Conservation (phyloP, 2,113 vertebrate genomes). For the Grantiella picta region DNA sequence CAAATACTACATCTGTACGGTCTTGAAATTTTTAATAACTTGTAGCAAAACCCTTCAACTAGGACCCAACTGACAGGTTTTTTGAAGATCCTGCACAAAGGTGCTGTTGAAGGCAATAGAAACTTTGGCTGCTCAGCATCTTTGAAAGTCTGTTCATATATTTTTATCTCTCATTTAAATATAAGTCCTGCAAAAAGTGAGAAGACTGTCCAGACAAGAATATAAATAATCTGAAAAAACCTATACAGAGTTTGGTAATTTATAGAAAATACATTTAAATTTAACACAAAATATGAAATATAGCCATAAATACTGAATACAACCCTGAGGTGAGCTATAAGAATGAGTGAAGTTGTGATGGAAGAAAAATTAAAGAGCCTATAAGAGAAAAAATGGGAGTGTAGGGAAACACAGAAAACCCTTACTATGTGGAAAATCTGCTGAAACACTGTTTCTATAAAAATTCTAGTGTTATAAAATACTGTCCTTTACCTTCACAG, state of each 20-base stretch:
- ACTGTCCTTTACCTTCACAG: background rate
- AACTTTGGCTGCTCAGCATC: background rate
- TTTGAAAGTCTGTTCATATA: background rate
- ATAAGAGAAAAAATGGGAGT: background rate
- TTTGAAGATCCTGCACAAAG: background rate
- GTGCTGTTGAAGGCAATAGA: background rate
- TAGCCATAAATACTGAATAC: background rate
- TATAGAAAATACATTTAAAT: slow-evolving; percentile 59
- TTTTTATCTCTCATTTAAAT: slow-evolving; percentile 52
- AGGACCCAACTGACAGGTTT: background rate
- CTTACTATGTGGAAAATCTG: slow-evolving; percentile 1
- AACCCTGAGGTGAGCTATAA: slow-evolving; percentile 1
- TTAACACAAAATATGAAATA: slow-evolving; percentile 20
- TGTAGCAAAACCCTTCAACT: slow-evolving; percentile 12
- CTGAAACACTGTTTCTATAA: background rate
- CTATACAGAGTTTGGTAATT: slow-evolving; percentile 16
- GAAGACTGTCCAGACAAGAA: background rate
- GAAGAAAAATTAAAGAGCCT: slow-evolving; percentile 48
- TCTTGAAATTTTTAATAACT: slow-evolving; percentile 49
- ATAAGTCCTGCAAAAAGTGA: background rate
- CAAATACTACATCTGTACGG: background rate
- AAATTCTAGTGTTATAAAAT: slow-evolving; percentile 20
- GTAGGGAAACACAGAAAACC: background rate
- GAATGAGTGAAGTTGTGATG: slow-evolving; percentile 55
- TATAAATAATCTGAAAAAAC: slow-evolving; percentile 24